Conservation (phyloP, 37 sponge, comb jelly and placozoan genomes). For the Chondrosia reniformis region DNA sequence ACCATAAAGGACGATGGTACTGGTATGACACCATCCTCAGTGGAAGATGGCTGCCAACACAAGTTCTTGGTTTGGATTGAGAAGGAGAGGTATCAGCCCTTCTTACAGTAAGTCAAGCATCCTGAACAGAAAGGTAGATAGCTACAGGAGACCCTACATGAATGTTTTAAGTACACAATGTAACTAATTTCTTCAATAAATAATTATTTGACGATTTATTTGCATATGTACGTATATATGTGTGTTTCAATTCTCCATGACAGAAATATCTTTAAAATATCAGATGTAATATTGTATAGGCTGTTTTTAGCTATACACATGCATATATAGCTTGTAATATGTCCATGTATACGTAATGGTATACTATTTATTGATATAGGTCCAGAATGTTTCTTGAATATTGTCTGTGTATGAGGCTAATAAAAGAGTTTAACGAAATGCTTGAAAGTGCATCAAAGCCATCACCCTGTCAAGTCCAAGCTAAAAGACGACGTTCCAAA, state of each 20-base stretch:
- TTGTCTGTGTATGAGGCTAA: background rate
- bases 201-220: background rate
- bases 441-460: background rate
- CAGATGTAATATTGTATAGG: too few relatives aligned
- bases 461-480: background rate
- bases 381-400: background rate
- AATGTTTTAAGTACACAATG: too few relatives aligned
- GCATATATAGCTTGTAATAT: too few relatives aligned
- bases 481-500: background rate
- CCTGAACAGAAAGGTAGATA: background rate
- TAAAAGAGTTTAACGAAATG: background rate
- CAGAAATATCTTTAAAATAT: too few relatives aligned
- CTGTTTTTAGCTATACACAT: too few relatives aligned
- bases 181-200: background rate
- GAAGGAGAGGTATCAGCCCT: conserved; percentile 3
- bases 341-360: too few relatives aligned
- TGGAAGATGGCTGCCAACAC: background rate
- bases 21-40: background rate
- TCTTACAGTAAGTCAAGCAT: background rate
- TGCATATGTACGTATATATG: background rate
- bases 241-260: too few relatives aligned
- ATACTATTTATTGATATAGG: background rate
- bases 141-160: background rate
- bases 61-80: conserved; percentile 5
- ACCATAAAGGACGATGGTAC: background rate